phyloP scores from a whole-genome alignment of 2,113 vertebrate genomes.

The Colinus virginianus region DNA sequence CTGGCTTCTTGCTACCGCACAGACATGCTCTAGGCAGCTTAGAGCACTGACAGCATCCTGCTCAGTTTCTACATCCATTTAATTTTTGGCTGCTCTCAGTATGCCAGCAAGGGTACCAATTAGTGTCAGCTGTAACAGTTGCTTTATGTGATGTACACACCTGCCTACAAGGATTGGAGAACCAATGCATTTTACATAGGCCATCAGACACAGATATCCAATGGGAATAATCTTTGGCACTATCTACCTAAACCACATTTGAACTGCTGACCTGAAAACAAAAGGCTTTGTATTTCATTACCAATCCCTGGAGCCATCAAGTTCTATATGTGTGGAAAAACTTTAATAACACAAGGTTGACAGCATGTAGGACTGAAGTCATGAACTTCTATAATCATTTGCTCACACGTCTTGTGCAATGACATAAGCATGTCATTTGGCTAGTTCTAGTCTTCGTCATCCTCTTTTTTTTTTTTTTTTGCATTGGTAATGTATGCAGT shows the following conservation, averaged over 20 bases:
- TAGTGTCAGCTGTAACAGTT: conserved; percentile 46
- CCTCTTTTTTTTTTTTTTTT: background rate
- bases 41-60: background rate
- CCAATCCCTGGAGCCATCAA: conserved; percentile 17
- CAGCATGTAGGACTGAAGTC: conserved; percentile 3
- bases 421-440: background rate
- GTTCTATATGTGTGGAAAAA: conserved; percentile 11
- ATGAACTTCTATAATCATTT: background rate
- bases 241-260: conserved; percentile 22
- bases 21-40: background rate
- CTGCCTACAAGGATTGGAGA: background rate
- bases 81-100: conserved; percentile 34
- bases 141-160: conserved; percentile 1
- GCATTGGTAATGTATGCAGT: background rate
- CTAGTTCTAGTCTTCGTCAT: background rate
- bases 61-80: conserved; percentile 11
- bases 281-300: conserved; percentile 42
- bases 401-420: background rate
- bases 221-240: conserved; percentile 26
- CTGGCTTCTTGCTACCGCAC: background rate
- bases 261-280: conserved; percentile 46
- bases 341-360: background rate
- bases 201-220: conserved; percentile 47
- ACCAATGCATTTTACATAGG: background rate
- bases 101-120: conserved; percentile 29